Base-by-base conservation (phyloP, 2,797 vertebrate genomes). In the Chaetophractus vellerosus region DNA sequence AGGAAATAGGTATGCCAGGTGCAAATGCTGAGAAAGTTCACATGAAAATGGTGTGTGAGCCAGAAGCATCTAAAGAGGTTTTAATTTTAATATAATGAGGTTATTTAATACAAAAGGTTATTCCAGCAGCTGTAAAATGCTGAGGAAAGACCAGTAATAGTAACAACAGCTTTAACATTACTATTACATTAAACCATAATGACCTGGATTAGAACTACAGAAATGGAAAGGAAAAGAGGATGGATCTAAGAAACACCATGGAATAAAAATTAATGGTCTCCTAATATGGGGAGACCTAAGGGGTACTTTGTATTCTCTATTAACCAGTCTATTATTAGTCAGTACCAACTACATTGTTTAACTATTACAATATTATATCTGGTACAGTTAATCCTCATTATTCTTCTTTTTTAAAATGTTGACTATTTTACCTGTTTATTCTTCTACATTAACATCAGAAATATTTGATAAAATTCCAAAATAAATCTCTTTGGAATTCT, bases 401-500 rank as follows among this genome's bases (percentile, higher is more conserved):
- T 69, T 89, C 12, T 78, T 91, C 61, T 88, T 41, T 82, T 85
- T 48, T 12, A 93, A 93, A 91, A 88, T n/a, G 23, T 45, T 89
- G 2, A 36, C 28, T 45, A 74, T 74, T 79, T 36, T 80, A 71
- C 59, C 41, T 90, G 24, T 63, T 84, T 91, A 88, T 85, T 96
- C 50, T 93, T 88, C 1, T 50, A 94, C 12, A 84, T 45, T 85
- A 94, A 83, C 6, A 88, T 69, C 21, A 96, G 57, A 96, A 92
- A 88, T 61, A 21, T 9, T 8, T 86, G 24, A 23, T 63, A 90
- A 94, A 90, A 90, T 82, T 84, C 52, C 94, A 91, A 94, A 74
- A 95, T 36, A 93, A 78, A 84, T 68, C 55, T 88, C 74, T 94
- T 69, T 87, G 23, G 38, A 88, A 95, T 90, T 93, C 52, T 96